Percentiles rank a stretch among this genome's conserved stretches.
These are phyloP conservation scores for Drosophila hawaiiensis DNA, from an alignment of 2,888 invertebrate species.

Conservation along the genomic window DNA sequence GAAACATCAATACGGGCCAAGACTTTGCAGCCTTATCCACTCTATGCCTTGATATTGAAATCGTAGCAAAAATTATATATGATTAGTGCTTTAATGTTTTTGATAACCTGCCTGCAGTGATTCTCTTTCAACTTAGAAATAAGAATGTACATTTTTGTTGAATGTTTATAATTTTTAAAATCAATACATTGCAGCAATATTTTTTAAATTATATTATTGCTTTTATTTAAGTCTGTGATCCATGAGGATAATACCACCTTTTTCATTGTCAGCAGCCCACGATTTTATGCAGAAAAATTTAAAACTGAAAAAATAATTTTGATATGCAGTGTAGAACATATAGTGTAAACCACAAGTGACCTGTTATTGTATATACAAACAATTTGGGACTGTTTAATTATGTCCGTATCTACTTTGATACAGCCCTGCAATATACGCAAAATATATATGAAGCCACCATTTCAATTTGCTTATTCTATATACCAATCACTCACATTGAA, in stretches of 20 bases:
- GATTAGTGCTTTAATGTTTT: not conserved
- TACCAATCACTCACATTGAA: not conserved
- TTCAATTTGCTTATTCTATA: not conserved
- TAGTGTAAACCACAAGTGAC: too few species aligned
- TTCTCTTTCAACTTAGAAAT: not conserved
- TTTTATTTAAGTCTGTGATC: not conserved
- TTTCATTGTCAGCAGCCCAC: not conserved
- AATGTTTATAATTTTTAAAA: not conserved
- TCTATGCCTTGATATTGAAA: conserved; percentile 72
- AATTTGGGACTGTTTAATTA: not conserved
- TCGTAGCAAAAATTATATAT: conserved; percentile 9
- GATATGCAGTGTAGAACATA: too few species aligned
- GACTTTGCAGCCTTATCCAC: conserved; percentile 68
- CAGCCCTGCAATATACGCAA: not conserved
- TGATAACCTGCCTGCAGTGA: not conserved
- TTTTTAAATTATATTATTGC: not conserved
- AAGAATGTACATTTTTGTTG: not conserved
- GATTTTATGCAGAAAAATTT: too few species aligned
- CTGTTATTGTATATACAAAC: too few species aligned
- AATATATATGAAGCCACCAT: not conserved
- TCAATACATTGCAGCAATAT: not conserved
- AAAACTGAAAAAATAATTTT: too few species aligned
- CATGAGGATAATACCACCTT: not conserved
- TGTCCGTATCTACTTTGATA: not conserved
- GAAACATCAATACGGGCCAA: conserved; percentile 69